Conservation (phyloP, 2,888 invertebrate species). For the Cephus spinipes region DNA sequence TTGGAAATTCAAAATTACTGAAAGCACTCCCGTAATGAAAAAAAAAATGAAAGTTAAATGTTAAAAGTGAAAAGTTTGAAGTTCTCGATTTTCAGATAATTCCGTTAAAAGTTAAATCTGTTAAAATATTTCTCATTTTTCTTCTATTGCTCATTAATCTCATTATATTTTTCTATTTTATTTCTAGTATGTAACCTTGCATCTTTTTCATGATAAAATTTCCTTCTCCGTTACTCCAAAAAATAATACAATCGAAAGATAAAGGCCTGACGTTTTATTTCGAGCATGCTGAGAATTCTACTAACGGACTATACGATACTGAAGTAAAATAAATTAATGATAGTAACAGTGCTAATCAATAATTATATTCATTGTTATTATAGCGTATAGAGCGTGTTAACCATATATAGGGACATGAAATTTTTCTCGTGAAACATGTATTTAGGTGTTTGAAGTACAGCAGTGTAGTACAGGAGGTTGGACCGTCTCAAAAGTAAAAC, state of each 20-base stretch:
- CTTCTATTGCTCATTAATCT: background rate
- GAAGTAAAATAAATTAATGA: background rate
- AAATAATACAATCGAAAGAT: background rate
- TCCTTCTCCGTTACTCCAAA: background rate
- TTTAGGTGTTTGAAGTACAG: background rate
- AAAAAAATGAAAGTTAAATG: background rate
- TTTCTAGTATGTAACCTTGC: background rate
- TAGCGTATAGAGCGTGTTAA: background rate
- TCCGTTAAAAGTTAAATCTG: background rate
- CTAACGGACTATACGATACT: background rate
- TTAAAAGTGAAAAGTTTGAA: background rate
- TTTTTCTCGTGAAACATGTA: background rate
- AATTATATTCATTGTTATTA: background rate
- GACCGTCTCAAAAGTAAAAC: background rate
- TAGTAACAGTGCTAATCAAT: background rate
- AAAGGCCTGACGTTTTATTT: background rate
- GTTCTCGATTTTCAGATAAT: background rate
- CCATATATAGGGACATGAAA: background rate
- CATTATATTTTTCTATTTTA: background rate
- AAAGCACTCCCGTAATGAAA: background rate
- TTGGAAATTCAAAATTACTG: background rate
- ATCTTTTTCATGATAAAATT: background rate
- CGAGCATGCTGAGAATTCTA: background rate
- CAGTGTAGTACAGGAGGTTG: background rate
- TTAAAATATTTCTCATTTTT: background rate